Conservation (phyloP, 2,113 vertebrate species). For the Rhizomys pruinosus region DNA sequence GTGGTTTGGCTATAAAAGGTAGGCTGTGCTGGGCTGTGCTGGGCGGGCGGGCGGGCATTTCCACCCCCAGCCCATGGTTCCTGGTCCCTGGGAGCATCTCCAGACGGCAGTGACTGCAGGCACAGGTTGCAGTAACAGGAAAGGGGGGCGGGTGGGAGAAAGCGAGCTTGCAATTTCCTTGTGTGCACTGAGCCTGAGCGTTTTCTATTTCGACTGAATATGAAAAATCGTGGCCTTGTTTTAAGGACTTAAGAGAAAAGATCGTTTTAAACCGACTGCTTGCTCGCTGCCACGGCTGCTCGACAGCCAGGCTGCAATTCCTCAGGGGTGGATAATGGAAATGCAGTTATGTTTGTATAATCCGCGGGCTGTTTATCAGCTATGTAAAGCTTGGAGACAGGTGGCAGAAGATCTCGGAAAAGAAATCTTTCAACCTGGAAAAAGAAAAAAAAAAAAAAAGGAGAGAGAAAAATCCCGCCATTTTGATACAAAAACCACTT, state of each 20-base stretch:
- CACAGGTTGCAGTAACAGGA: conserved; percentile 38
- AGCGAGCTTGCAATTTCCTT: conserved; percentile 69
- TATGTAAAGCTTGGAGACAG: conserved; percentile 48
- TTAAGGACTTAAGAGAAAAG: conserved; percentile 79
- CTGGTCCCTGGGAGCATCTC: conserved; percentile 35
- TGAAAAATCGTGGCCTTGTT: conserved; percentile 79
- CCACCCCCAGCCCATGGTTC: not conserved
- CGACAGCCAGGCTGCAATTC: conserved; percentile 81
- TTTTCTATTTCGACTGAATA: conserved; percentile 79
- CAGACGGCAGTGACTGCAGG: conserved; percentile 80
- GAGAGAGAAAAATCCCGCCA: conserved; percentile 44
- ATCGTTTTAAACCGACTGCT: conserved; percentile 78
- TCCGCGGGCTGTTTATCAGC: conserved; percentile 77
- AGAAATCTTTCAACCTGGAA: conserved; percentile 25
- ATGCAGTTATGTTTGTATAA: conserved; percentile 80
- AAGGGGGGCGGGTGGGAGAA: not conserved
- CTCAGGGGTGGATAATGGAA: conserved; percentile 74
- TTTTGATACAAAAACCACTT: conserved; percentile 71
- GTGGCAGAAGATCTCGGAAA: conserved; percentile 52
- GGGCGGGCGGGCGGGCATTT: too few species aligned
- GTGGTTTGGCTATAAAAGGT: conserved; percentile 37
- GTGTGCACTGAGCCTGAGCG: conserved; percentile 72
- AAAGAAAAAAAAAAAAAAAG: conserved; percentile 44
- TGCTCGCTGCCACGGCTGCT: conserved; percentile 73
- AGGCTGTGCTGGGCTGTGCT: not conserved